phyloP scores from a whole-genome alignment of 2,888 invertebrate genomes.

The Osmoderma eremita region DNA sequence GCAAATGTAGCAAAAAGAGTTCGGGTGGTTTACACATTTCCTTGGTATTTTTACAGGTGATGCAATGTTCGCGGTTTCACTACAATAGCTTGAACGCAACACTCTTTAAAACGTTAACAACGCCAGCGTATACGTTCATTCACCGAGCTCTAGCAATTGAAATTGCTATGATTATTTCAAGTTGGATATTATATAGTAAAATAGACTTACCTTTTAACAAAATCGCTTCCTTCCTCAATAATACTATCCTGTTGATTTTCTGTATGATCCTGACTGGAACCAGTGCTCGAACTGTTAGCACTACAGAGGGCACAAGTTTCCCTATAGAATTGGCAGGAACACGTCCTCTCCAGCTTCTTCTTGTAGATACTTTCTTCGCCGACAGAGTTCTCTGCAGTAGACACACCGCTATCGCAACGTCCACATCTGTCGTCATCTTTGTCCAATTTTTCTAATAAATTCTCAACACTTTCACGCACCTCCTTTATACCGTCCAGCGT shows the following conservation, averaged over 20 bases:
- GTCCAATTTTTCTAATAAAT: slow-evolving; percentile 63
- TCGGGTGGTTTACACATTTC: no score
- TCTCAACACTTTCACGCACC: slow-evolving; percentile 64
- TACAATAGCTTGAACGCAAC: no score
- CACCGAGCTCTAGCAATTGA: no score
- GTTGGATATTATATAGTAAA: no score
- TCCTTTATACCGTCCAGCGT: slow-evolving; percentile 64
- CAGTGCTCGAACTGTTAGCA: slow-evolving; percentile 60
- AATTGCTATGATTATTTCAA: no score
- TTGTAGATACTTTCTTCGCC: slow-evolving; percentile 63
- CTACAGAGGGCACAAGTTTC: slow-evolving; percentile 61
- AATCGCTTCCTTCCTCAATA: slow-evolving; percentile 61
- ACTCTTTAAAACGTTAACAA: no score
- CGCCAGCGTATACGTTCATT: no score
- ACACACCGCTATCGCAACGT: slow-evolving; percentile 66
- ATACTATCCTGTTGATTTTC: slow-evolving; percentile 63
- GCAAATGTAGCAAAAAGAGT: no score
- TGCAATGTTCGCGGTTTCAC: no score
- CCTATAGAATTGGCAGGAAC: slow-evolving; percentile 62
- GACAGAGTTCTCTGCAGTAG: slow-evolving; percentile 64
- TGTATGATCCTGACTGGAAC: slow-evolving; percentile 62
- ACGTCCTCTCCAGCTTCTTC: slow-evolving; percentile 65
- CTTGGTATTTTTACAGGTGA: no score
- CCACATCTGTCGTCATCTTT: slow-evolving; percentile 66
- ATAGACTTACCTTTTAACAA: slow-evolving; percentile 58